Conservation (phyloP, 2,888 invertebrate species). For the Stratiomys singularior region DNA sequence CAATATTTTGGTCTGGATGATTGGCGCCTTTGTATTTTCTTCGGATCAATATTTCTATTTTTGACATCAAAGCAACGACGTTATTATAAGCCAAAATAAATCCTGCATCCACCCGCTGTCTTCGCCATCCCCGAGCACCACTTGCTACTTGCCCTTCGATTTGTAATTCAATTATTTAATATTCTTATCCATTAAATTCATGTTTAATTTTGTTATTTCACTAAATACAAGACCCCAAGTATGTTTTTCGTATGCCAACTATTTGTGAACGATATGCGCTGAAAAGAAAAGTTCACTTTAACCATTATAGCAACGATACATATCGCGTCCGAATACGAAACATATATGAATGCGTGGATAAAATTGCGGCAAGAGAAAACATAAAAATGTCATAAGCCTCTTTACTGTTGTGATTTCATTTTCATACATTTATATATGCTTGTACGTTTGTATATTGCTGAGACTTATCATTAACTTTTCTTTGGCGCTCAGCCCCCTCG, state of each 20-base stretch:
- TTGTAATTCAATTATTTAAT: constrained; percentile 54
- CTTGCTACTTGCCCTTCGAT: neutral
- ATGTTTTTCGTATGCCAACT: constrained; percentile 21
- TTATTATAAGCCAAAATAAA: too few relatives aligned
- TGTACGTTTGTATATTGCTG: neutral
- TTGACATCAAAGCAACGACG: too few relatives aligned
- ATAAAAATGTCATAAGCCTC: constrained; percentile 55
- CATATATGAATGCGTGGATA: constrained; percentile 23
- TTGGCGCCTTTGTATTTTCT: too few relatives aligned
- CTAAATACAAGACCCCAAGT: neutral
- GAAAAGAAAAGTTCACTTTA: neutral
- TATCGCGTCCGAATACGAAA: neutral
- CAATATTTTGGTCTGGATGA: too few relatives aligned
- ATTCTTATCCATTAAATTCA: constrained; percentile 53
- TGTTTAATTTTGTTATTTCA: constrained; percentile 54
- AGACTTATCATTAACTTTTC: neutral
- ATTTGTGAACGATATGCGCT: neutral
- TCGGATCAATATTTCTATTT: too few relatives aligned
- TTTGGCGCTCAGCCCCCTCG: neutral
- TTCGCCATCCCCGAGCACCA: neutral
- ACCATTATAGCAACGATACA: neutral
- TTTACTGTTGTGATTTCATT: constrained; percentile 50
- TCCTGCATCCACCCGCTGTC: neutral
- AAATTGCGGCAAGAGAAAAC: constrained; percentile 51
- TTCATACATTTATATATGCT: neutral